Evolutionary conservation across 1,140 invertebrate genomes (phyloP).

Genomic region (Brachystomella parvula): DNA sequence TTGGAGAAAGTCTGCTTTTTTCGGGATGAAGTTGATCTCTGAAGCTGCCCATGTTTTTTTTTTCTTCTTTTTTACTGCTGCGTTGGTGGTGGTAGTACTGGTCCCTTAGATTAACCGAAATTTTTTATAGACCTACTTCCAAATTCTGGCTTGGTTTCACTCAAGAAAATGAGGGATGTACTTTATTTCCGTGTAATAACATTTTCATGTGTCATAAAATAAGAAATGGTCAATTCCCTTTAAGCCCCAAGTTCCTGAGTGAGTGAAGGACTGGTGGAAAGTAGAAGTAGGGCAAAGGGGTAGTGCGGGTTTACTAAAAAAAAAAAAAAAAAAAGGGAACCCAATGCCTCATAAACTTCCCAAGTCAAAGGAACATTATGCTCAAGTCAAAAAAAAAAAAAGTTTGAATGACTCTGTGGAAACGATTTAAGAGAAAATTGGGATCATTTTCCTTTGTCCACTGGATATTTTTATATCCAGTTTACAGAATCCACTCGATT

Average conservation of each 20-base stretch:
- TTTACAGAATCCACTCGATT: no score
- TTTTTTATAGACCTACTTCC: slow-evolving; percentile 4
- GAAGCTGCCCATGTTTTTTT: no score
- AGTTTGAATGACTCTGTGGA: not conserved
- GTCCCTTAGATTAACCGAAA: slow-evolving; percentile 3
- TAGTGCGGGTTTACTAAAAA: not conserved
- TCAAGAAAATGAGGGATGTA: slow-evolving; percentile 5
- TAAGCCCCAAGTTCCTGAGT: not conserved
- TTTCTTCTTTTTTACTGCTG: no score
- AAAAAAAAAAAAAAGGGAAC: no score
- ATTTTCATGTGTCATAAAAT: slow-evolving; percentile 13
- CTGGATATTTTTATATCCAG: no score
- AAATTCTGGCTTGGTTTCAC: not conserved
- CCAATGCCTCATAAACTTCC: not conserved
- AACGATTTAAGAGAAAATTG: no score
- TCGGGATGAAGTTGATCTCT: no score
- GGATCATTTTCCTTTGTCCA: no score
- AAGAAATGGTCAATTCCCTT: slow-evolving; percentile 6
- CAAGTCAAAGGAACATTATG: not conserved
- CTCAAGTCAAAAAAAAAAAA: not conserved
- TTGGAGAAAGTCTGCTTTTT: no score
- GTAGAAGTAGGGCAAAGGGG: no score
- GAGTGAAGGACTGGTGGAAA: not conserved
- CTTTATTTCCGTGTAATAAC: slow-evolving; percentile 8
- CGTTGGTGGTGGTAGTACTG: no score